phyloP scores from a whole-genome alignment of 1,140 invertebrate genomes.

The Anagrus nilaparvatae region DNA sequence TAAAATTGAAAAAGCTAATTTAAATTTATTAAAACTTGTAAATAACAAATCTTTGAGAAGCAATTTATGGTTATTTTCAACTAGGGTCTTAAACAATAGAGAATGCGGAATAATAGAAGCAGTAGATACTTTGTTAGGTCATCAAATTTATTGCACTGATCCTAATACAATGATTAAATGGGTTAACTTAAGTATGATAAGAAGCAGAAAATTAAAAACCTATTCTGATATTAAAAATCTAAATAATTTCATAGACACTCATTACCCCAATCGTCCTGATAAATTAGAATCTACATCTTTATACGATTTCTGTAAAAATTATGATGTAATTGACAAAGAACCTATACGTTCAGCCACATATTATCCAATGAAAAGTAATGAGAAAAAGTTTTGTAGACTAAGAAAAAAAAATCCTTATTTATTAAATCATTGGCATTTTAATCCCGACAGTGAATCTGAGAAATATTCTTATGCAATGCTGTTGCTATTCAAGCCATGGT shows the following conservation, averaged over 20 bases:
- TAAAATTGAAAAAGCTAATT: constrained; percentile 12
- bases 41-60: constrained; percentile 15
- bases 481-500: constrained; percentile 19
- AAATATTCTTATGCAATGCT: constrained; percentile 17
- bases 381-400: constrained; percentile 19
- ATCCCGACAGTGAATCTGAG: constrained; percentile 16
- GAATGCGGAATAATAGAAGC: constrained; percentile 30
- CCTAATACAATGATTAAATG: constrained; percentile 27
- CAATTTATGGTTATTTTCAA: constrained; percentile 19
- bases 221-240: constrained; percentile 21
- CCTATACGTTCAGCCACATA: constrained; percentile 10
- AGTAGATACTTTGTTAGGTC: constrained; percentile 26
- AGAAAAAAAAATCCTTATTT: constrained; percentile 15
- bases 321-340: constrained; percentile 15
- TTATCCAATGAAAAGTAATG: constrained; percentile 2
- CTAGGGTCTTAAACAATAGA: constrained; percentile 22
- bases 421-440: constrained; percentile 21
- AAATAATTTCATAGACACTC: constrained; percentile 19
- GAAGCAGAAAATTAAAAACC: constrained; percentile 24
- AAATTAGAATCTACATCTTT: constrained; percentile 14
- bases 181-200: constrained; percentile 27
- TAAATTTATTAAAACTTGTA: constrained; percentile 7
- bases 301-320: constrained; percentile 21
- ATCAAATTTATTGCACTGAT: constrained; percentile 28
- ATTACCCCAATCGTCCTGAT: constrained; percentile 21